These are phyloP conservation scores for Vanessa tameamea DNA, from an alignment of 1,140 invertebrate species.

Conservation along the genomic window DNA sequence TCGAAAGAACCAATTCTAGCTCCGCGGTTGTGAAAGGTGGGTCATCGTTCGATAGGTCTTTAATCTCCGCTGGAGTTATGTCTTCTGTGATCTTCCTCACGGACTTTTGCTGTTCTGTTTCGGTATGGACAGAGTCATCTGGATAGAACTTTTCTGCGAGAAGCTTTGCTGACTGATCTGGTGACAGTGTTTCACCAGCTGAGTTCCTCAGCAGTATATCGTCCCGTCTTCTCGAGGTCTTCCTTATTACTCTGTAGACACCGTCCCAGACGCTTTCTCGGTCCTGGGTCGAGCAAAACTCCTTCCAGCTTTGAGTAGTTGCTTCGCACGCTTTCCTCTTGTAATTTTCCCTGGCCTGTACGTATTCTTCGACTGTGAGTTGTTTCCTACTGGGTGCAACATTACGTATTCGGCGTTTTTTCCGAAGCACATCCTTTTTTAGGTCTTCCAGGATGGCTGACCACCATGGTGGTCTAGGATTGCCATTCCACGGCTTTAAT, in stretches of 20 bases:
- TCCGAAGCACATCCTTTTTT: too few species aligned
- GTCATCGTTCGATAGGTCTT: conserved; percentile 12
- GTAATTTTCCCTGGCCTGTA: too few species aligned
- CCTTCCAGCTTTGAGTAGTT: too few species aligned
- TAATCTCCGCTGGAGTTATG: conserved; percentile 8
- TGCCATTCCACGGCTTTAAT: not conserved
- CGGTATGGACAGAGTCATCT: conserved; percentile 15
- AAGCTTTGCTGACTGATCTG: conserved; percentile 23
- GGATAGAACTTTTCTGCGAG: conserved; percentile 42
- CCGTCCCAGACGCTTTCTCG: conserved; percentile 16
- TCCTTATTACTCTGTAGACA: conserved; percentile 6
- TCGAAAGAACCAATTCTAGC: not conserved
- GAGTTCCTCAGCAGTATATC: conserved; percentile 17
- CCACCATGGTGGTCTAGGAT: too few species aligned
- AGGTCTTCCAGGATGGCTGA: too few species aligned
- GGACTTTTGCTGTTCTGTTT: too few species aligned
- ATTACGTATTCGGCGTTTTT: too few species aligned
- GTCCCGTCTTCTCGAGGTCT: conserved; percentile 13
- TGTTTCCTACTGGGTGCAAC: too few species aligned
- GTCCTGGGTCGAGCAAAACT: too few species aligned
- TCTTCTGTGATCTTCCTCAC: not conserved
- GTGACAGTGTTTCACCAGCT: not conserved
- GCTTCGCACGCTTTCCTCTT: too few species aligned
- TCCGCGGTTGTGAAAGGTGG: conserved; percentile 15
- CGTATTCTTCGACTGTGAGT: too few species aligned